A percentile compares a stretch with the other conserved stretches of the same genome.
These are phyloP conservation scores for Mustela lutreola DNA, from an alignment of 2,113 vertebrate genomes.

Conservation along the genomic window DNA sequence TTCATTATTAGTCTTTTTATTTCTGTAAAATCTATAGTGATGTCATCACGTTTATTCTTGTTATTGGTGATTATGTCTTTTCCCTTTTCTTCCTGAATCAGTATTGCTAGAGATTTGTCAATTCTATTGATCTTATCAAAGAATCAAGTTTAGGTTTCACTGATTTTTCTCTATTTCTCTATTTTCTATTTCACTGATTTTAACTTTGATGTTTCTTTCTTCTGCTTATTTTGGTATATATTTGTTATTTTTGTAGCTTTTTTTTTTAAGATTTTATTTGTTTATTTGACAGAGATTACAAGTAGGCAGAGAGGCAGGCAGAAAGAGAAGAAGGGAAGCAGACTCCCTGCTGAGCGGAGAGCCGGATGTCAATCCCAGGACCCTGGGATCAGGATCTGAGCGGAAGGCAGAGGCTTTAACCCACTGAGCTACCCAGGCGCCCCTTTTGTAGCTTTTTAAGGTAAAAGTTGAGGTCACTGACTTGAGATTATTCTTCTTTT, in stretches of 20 bases:
- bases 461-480: background rate
- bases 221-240: background rate
- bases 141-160: background rate
- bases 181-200: background rate
- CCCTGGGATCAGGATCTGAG: no score
- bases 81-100: background rate
- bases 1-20: background rate
- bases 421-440: no score
- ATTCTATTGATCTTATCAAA: background rate
- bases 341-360: no score
- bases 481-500: background rate
- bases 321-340: no score
- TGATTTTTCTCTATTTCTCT: conserved; percentile 16
- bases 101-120: background rate
- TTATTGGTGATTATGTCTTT: background rate
- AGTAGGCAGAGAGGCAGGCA: no score
- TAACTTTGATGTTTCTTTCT: background rate
- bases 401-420: no score
- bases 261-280: background rate
- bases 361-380: no score
- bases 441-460: background rate
- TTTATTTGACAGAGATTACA: no score
- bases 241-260: background rate
- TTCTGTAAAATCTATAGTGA: background rate
- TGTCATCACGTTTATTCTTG: background rate